Conservation (phyloP, 2,797 vertebrate genomes). For the Leptatherina wallacei region DNA sequence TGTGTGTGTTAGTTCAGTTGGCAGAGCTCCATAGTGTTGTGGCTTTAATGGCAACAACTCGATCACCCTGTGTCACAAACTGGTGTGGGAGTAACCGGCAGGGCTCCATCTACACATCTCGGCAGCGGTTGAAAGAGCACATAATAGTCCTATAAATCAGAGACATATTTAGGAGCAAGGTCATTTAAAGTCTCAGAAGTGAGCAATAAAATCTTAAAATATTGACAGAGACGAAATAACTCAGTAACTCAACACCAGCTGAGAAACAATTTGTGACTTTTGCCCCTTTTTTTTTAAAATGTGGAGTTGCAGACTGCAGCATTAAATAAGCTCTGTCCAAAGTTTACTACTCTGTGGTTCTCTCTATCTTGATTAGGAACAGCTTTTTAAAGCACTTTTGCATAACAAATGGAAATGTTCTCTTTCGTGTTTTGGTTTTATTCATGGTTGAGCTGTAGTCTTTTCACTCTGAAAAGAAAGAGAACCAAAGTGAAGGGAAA, state of each 20-base stretch:
- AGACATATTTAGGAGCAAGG: background rate
- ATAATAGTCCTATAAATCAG: background rate
- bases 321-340: background rate
- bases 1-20: background rate
- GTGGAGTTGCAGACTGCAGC: background rate
- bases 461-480: background rate
- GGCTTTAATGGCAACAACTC: background rate
- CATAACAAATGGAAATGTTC: background rate
- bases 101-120: background rate
- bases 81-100: background rate
- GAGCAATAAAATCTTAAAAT: background rate
- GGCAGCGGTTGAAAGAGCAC: background rate
- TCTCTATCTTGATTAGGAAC: background rate
- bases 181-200: constrained; percentile 4
- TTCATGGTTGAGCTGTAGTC: background rate
- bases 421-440: background rate
- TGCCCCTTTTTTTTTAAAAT: background rate
- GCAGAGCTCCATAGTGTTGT: background rate
- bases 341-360: background rate
- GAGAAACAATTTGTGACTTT: background rate
- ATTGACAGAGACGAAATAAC: background rate
- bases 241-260: constrained; percentile 1
- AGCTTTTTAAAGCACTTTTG: background rate
- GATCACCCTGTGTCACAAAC: background rate
- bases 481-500: background rate